Percentiles rank a stretch among this genome's conserved stretches.
phyloP scores from a whole-genome alignment of 2,888 invertebrate species.

The Rhaphigaster nebulosa region DNA sequence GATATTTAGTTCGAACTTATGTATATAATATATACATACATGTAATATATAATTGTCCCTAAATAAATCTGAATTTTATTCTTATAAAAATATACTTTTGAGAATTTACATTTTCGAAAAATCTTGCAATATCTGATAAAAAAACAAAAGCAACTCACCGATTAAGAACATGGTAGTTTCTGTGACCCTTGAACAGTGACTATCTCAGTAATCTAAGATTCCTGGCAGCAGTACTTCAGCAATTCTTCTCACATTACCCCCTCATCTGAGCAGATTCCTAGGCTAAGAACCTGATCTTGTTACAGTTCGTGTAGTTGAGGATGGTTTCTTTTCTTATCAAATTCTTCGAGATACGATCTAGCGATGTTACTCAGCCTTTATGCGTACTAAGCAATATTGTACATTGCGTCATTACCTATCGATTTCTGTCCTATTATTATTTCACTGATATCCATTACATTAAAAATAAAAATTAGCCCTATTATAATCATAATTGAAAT shows the following conservation, averaged over 20 bases:
- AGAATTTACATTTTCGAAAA: too few species aligned
- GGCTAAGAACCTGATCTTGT: neutral
- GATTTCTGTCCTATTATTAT: neutral
- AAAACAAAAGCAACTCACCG: too few species aligned
- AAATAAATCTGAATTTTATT: too few species aligned
- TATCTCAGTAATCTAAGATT: neutral
- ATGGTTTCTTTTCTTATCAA: neutral
- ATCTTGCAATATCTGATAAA: too few species aligned
- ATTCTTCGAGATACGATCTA: constrained; percentile 11
- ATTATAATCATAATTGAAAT: too few species aligned
- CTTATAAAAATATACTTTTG: too few species aligned
- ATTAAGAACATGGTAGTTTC: neutral
- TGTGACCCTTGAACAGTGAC: neutral
- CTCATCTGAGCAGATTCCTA: neutral
- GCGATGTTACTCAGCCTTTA: neutral
- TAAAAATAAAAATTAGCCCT: too few species aligned
- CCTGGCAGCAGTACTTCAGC: neutral
- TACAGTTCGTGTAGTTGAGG: neutral
- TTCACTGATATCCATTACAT: neutral
- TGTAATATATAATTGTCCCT: too few species aligned
- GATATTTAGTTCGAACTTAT: too few species aligned
- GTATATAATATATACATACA: too few species aligned
- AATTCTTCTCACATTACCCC: neutral
- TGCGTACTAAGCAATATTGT: neutral
- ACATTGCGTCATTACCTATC: neutral